A percentile compares a stretch with the other conserved stretches of the same genome.
phyloP scores from a whole-genome alignment of 64 coral and sea anemone species.

The Astreopora myriophthalma region DNA sequence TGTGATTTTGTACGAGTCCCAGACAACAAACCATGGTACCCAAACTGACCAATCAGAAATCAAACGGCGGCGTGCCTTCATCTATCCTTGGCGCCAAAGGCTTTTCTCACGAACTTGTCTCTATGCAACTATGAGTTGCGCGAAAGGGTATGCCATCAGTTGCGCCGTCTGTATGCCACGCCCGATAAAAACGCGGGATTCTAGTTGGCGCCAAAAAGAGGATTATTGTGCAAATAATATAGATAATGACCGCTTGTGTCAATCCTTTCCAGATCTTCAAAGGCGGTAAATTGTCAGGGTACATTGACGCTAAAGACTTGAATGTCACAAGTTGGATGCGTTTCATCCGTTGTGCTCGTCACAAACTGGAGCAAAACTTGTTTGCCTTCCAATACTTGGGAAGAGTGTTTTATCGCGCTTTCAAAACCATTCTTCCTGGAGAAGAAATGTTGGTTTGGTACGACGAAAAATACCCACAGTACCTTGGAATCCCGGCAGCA shows the following conservation, averaged over 20 bases:
- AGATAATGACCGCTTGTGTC: not conserved
- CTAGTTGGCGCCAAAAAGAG: too few species aligned
- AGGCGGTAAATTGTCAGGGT: conserved; percentile 42
- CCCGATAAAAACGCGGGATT: too few species aligned
- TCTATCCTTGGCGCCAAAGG: not conserved
- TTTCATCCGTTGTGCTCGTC: conserved; percentile 41
- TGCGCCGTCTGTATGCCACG: too few species aligned
- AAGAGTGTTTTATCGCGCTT: conserved; percentile 62
- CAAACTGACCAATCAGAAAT: not conserved
- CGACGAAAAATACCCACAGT: conserved; percentile 55
- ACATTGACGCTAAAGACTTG: conserved; percentile 58
- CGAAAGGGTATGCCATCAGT: not conserved
- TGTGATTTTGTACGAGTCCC: not conserved
- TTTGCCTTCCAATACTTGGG: conserved; percentile 67
- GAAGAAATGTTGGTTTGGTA: conserved; percentile 76
- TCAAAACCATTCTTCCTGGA: conserved; percentile 50
- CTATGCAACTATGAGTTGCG: not conserved
- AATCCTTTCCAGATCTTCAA: conserved; percentile 31
- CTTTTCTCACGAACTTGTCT: not conserved
- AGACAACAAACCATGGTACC: not conserved
- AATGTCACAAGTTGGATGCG: conserved; percentile 72
- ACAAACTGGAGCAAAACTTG: conserved; percentile 66
- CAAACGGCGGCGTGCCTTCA: not conserved
- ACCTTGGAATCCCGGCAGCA: conserved; percentile 33
- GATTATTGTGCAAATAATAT: too few species aligned